A percentile compares a stretch with the other conserved stretches of the same genome.
phyloP scores from a whole-genome alignment of 1,140 invertebrate species.

The Tetragonula clypearis region DNA sequence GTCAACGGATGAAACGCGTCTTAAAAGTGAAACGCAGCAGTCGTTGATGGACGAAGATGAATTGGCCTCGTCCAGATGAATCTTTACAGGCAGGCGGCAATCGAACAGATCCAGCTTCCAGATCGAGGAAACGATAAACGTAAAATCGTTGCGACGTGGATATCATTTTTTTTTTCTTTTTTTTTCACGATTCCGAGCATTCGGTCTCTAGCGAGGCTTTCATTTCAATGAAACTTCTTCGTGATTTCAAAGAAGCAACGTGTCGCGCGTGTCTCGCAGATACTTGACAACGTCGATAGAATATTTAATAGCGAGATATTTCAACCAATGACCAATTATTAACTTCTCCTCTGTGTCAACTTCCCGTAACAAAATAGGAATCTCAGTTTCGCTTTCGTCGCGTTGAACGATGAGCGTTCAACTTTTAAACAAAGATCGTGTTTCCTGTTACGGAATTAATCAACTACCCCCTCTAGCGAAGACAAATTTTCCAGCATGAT shows the following conservation, averaged over 20 bases:
- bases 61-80: background rate
- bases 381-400: no score
- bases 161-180: constrained; percentile 8
- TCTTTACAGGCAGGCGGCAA: background rate
- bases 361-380: no score
- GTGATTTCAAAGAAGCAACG: background rate
- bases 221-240: background rate
- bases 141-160: background rate
- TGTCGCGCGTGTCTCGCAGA: background rate
- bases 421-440: no score
- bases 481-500: background rate
- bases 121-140: constrained; percentile 1
- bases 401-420: no score
- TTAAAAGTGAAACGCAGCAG: background rate
- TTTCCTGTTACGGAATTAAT: no score
- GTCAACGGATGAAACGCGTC: constrained; percentile 8
- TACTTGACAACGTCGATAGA: background rate
- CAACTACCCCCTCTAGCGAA: background rate
- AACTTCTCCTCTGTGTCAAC: no score
- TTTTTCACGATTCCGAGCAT: background rate
- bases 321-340: background rate
- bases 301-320: background rate
- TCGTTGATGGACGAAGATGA: constrained; percentile 31
- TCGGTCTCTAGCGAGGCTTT: background rate
- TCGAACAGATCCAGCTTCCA: background rate